Evolutionary conservation across 2,113 vertebrate species (phyloP).

Genomic region (Pseudolaguvia tuberculata): DNA sequence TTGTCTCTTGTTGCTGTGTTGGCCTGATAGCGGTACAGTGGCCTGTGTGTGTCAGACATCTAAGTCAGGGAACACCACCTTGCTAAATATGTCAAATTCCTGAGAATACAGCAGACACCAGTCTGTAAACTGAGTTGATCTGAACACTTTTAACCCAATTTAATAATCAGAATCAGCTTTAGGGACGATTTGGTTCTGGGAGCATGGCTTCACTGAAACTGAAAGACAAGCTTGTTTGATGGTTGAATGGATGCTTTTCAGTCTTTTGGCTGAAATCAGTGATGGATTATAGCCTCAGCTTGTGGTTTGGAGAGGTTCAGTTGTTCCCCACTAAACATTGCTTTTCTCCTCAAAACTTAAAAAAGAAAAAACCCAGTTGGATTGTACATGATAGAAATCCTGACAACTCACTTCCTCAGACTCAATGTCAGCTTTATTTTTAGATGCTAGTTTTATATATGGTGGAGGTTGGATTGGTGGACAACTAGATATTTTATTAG

Average conservation of each 20-base stretch:
- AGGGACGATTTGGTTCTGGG: background rate
- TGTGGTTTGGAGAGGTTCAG: constrained; percentile 36
- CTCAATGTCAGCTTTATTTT: background rate
- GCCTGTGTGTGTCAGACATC: background rate
- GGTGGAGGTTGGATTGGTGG: background rate
- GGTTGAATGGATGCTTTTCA: constrained; percentile 12
- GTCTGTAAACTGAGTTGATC: background rate
- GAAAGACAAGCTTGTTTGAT: background rate
- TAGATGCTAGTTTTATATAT: background rate
- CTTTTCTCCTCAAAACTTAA: constrained; percentile 8
- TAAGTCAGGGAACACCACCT: constrained; percentile 26
- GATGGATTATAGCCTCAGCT: constrained; percentile 12
- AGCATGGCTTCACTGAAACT: too few species aligned
- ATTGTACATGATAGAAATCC: constrained; percentile 11
- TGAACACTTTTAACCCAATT: background rate
- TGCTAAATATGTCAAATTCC: constrained; percentile 45
- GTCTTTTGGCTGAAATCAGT: constrained; percentile 19
- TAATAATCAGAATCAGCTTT: background rate
- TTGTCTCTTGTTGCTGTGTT: too few species aligned
- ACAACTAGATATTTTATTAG: background rate
- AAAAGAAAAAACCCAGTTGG: background rate
- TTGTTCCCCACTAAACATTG: constrained; percentile 27
- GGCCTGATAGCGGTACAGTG: too few species aligned
- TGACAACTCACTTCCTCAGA: background rate
- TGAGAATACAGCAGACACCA: constrained; percentile 24